Percentiles rank a stretch among this genome's conserved stretches.
phyloP scores from a whole-genome alignment of 2,888 invertebrate species.

The Augochlorella aurata region DNA sequence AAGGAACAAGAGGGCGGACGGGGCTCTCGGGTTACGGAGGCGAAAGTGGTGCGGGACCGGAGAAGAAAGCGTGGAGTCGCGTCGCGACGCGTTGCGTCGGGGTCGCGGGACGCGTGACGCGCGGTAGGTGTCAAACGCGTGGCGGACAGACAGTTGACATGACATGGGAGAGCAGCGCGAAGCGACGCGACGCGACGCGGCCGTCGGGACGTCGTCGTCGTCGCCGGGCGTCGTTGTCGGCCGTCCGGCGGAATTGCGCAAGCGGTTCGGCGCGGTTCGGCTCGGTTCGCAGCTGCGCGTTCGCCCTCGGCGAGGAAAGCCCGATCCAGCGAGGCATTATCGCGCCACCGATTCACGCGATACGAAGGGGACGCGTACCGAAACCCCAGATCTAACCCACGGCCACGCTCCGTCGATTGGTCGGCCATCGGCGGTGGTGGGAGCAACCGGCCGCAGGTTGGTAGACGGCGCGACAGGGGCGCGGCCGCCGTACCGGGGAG shows the following conservation, averaged over 20 bases:
- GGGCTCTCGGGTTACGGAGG: background rate
- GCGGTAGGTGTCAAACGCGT: conserved; percentile 73
- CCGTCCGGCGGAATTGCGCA: conserved; percentile 59
- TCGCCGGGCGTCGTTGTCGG: conserved; percentile 31
- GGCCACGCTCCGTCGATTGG: conserved; percentile 50
- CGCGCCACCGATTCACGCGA: conserved; percentile 41
- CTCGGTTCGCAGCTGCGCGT: conserved; percentile 46
- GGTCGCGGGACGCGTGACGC: conserved; percentile 29
- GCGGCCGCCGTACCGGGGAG: conserved; percentile 48
- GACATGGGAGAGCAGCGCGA: conserved; percentile 69
- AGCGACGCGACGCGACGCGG: conserved; percentile 39
- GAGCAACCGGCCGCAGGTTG: conserved; percentile 26
- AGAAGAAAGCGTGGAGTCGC: background rate
- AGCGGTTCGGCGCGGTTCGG: conserved; percentile 37
- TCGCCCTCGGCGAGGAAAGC: background rate
- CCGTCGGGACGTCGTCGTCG: conserved; percentile 35
- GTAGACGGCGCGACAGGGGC: conserved; percentile 50
- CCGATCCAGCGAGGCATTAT: conserved; percentile 32
- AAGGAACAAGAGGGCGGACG: conserved; percentile 1
- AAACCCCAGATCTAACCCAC: background rate
- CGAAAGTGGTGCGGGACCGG: conserved; percentile 1
- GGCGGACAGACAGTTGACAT: conserved; percentile 76
- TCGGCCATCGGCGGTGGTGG: conserved; percentile 27
- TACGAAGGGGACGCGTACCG: conserved; percentile 35
- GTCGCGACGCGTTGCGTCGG: conserved; percentile 12